Evolutionary conservation across 2,888 invertebrate genomes (phyloP).

Genomic region (Microctonus hyperodae): DNA sequence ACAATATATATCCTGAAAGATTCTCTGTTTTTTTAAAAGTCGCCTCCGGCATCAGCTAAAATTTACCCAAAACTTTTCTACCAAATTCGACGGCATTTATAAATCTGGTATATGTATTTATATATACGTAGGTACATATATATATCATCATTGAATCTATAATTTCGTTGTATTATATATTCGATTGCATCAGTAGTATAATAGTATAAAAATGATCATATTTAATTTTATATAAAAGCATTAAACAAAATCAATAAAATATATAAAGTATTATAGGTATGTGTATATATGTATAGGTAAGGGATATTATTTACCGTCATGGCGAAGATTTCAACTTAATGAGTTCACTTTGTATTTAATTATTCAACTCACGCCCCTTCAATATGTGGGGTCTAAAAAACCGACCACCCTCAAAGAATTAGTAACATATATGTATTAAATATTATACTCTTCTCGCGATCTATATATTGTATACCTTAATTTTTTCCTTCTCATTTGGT

Average conservation of each 20-base stretch:
- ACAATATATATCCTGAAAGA: too few species aligned
- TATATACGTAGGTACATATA: too few species aligned
- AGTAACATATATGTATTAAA: not conserved
- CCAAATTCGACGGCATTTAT: not conserved
- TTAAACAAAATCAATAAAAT: too few species aligned
- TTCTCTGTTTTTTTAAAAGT: not conserved
- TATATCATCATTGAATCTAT: too few species aligned
- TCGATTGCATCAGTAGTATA: too few species aligned
- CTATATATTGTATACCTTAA: too few species aligned
- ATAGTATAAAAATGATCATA: too few species aligned
- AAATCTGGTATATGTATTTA: not conserved
- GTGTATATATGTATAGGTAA: too few species aligned
- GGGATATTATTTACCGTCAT: too few species aligned
- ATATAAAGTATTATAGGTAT: too few species aligned
- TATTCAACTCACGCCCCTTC: constrained; percentile 60
- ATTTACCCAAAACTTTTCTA: not conserved
- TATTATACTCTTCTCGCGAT: not conserved
- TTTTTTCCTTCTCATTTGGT: not conserved
- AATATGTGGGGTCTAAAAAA: constrained; percentile 48
- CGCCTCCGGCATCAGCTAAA: not conserved
- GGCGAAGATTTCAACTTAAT: constrained; percentile 53
- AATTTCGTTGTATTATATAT: too few species aligned
- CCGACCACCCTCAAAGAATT: constrained; percentile 28
- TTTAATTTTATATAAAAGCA: too few species aligned
- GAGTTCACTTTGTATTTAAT: constrained; percentile 62